phyloP scores from a whole-genome alignment of 1,140 invertebrate species.

The Papilio helenus region DNA sequence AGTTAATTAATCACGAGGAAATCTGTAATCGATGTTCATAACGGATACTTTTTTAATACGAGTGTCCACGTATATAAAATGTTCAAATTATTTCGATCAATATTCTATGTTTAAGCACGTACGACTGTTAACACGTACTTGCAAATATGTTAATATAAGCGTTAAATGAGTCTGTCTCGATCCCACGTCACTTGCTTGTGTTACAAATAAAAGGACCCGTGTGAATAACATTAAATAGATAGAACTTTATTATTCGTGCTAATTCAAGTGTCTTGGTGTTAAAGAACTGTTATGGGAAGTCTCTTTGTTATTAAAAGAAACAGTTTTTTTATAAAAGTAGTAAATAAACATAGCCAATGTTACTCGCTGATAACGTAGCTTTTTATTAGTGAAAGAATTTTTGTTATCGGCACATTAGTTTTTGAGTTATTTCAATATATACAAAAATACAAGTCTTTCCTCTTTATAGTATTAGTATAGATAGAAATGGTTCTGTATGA shows the following conservation, averaged over 20 bases:
- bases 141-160: slow-evolving; percentile 10
- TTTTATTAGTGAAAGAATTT: too few relatives aligned
- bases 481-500: neutral
- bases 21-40: neutral
- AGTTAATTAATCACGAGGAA: too few relatives aligned
- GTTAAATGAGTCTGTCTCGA: slow-evolving; percentile 29
- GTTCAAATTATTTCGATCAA: slow-evolving; percentile 16
- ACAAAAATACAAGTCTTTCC: too few relatives aligned
- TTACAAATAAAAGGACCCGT: slow-evolving; percentile 10
- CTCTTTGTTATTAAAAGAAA: neutral
- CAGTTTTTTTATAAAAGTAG: too few relatives aligned
- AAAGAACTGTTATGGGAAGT: neutral
- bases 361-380: neutral
- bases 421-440: too few relatives aligned
- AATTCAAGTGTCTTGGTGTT: neutral
- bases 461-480: too few relatives aligned
- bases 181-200: slow-evolving; percentile 32
- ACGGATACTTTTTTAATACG: neutral
- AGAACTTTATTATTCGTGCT: neutral
- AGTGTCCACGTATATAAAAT: neutral
- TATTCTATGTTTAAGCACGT: slow-evolving; percentile 22
- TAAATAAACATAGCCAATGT: too few relatives aligned
- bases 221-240: neutral
- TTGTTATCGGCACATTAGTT: too few relatives aligned
- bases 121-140: slow-evolving; percentile 16